A percentile compares a stretch with the other conserved stretches of the same genome.
Conservation (phyloP, 2,113 vertebrate genomes). For the Crotalus viridis region DNA sequence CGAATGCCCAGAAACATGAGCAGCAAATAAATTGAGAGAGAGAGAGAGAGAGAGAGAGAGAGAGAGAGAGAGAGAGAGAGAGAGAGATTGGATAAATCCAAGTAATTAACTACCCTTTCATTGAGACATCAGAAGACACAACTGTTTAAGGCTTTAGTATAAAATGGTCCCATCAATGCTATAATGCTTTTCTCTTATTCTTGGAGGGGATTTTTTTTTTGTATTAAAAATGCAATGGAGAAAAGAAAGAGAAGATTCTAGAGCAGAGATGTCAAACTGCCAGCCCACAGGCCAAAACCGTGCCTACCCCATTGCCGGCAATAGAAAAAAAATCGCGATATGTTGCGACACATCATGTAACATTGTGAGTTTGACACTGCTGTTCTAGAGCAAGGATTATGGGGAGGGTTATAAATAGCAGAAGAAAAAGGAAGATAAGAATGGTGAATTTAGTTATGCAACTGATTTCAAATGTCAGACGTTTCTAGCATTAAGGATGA, state of each 20-base stretch:
- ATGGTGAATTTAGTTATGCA: not conserved
- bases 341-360: too few species aligned
- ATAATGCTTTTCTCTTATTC: not conserved
- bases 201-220: not conserved
- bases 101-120: not conserved
- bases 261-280: not conserved
- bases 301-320: too few species aligned
- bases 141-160: not conserved
- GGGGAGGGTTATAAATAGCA: not conserved
- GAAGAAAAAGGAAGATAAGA: not conserved
- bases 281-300: too few species aligned
- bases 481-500: not conserved
- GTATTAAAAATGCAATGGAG: not conserved
- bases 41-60: too few species aligned
- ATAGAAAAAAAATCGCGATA: too few species aligned
- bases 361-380: fast-evolving
- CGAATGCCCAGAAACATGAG: not conserved
- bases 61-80: too few species aligned
- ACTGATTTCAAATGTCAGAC: not conserved
- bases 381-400: not conserved
- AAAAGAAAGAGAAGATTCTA: not conserved
- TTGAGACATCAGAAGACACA: not conserved
- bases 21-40: too few species aligned
- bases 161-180: not conserved
- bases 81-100: not conserved